Percentiles rank a stretch among this genome's conserved stretches.
These are phyloP conservation scores for Mactra quadrangularis DNA, from an alignment of 1,140 invertebrate species.

Conservation along the genomic window DNA sequence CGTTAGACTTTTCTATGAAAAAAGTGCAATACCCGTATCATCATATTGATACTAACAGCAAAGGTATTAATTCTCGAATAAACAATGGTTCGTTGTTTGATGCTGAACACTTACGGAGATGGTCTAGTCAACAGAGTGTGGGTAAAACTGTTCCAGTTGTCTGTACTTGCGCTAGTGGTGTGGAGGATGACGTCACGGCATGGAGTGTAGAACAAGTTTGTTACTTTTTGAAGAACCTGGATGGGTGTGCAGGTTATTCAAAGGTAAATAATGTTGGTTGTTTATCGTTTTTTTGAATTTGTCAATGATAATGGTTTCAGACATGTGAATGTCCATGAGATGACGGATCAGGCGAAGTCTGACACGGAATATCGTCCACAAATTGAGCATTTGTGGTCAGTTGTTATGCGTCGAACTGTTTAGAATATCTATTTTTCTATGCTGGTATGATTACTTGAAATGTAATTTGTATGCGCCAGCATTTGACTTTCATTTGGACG, in stretches of 20 bases:
- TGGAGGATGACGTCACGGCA: conserved; percentile 26
- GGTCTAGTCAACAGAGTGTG: too few species aligned
- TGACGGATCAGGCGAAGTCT: too few species aligned
- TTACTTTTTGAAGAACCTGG: conserved; percentile 33
- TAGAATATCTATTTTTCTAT: too few species aligned
- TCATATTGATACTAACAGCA: background rate
- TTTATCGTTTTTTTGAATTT: background rate
- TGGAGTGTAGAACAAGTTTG: conserved; percentile 57
- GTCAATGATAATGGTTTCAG: background rate
- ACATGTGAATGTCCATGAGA: too few species aligned
- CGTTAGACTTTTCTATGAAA: conserved; percentile 55
- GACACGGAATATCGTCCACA: too few species aligned
- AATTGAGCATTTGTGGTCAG: too few species aligned
- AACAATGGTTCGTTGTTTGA: background rate
- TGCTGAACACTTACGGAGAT: too few species aligned
- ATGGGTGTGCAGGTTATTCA: conserved; percentile 49
- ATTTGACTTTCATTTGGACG: too few species aligned
- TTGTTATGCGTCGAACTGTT: too few species aligned
- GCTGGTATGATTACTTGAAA: too few species aligned
- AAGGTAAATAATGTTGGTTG: conserved; percentile 27
- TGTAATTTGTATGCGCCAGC: too few species aligned
- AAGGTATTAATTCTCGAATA: background rate
- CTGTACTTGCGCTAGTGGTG: conserved; percentile 16
- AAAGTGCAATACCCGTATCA: background rate
- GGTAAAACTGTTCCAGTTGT: background rate